phyloP scores from a whole-genome alignment of 2,888 invertebrate genomes.

The Plusia festucae region DNA sequence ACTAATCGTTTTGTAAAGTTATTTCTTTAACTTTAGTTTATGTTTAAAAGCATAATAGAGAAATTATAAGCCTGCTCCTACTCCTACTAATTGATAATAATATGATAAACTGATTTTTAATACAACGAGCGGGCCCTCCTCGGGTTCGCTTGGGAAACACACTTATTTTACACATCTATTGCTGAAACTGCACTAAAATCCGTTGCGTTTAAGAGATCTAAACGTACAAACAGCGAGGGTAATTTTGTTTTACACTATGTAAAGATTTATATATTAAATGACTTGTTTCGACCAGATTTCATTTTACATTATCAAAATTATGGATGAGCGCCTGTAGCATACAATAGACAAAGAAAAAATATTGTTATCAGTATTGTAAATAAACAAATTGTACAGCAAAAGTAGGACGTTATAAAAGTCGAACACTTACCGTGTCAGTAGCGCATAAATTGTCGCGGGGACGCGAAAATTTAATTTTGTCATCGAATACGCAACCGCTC shows the following conservation, averaged over 20 bases:
- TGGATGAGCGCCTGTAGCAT: neutral
- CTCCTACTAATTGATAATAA: too few species aligned
- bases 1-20: neutral
- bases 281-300: neutral
- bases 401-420: conserved; percentile 73
- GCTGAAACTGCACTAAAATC: too few species aligned
- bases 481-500: conserved; percentile 86
- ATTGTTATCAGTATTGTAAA: conserved; percentile 48
- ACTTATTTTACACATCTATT: too few species aligned
- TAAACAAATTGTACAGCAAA: conserved; percentile 66
- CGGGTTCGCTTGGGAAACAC: too few species aligned
- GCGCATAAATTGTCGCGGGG: conserved; percentile 75
- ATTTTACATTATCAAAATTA: neutral
- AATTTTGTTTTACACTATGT: too few species aligned
- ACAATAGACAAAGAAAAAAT: neutral
- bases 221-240: too few species aligned
- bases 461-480: conserved; percentile 84
- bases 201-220: too few species aligned
- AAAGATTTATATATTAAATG: too few species aligned
- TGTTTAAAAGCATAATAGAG: too few species aligned
- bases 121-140: too few species aligned
- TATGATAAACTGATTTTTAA: too few species aligned
- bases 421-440: conserved; percentile 85
- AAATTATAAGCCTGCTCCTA: too few species aligned
- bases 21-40: neutral